Evolutionary conservation across 1,140 invertebrate species (phyloP).

Genomic region (Tetramorium alpestre): DNA sequence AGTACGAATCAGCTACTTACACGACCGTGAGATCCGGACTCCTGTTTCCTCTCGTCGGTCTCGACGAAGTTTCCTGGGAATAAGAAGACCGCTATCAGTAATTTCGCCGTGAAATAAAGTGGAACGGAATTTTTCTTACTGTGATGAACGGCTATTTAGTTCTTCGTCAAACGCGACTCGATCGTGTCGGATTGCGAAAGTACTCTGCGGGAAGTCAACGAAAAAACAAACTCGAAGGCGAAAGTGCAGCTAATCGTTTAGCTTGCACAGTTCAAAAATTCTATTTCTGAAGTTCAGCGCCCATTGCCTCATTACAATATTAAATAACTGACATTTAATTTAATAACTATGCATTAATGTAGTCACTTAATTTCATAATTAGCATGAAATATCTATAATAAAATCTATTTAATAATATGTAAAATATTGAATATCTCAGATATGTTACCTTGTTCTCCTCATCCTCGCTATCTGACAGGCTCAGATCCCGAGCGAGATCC

Average conservation of each 20-base stretch:
- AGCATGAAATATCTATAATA: background rate
- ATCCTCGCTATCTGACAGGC: conserved; percentile 88
- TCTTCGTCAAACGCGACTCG: conserved; percentile 14
- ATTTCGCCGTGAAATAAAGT: conserved; percentile 44
- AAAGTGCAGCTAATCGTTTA: conserved; percentile 14
- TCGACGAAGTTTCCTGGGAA: conserved; percentile 70
- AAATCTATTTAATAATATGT: background rate
- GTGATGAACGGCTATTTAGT: conserved; percentile 16
- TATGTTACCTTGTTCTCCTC: conserved; percentile 76
- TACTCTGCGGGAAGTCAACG: background rate
- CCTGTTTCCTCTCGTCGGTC: conserved; percentile 73
- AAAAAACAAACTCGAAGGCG: background rate
- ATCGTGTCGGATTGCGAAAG: conserved; percentile 28
- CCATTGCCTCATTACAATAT: background rate
- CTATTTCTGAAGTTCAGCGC: background rate
- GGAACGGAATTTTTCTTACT: conserved; percentile 24
- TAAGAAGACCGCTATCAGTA: conserved; percentile 35
- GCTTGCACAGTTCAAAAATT: background rate
- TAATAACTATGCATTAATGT: background rate
- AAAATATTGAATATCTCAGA: background rate
- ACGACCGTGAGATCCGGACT: conserved; percentile 78
- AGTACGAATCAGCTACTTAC: conserved; percentile 75
- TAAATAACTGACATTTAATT: background rate
- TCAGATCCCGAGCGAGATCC: conserved; percentile 87
- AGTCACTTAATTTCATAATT: background rate